Evolutionary conservation across 2,797 vertebrate genomes (phyloP).

Genomic region (Parotocinclus haroldoi): DNA sequence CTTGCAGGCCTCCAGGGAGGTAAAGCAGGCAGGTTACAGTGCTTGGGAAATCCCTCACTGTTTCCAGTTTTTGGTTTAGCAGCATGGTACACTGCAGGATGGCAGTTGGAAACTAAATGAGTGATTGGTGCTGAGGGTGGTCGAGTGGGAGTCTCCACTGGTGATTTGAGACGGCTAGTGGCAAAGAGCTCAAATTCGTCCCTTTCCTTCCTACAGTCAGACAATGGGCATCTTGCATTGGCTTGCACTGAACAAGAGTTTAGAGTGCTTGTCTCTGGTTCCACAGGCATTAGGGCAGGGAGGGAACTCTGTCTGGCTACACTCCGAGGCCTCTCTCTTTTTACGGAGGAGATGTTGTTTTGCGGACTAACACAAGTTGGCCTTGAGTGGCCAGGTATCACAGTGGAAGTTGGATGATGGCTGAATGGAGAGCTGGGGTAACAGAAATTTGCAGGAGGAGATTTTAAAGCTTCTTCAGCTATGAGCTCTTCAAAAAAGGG

Average conservation of each 20-base stretch:
- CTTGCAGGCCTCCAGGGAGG: conserved; percentile 63
- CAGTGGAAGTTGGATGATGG: conserved; percentile 64
- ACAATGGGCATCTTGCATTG: conserved; percentile 54
- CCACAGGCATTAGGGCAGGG: conserved; percentile 61
- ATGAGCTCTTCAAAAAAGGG: conserved; percentile 92
- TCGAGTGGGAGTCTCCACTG: conserved; percentile 48
- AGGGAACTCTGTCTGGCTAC: conserved; percentile 71
- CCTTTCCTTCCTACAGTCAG: conserved; percentile 68
- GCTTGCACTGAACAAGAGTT: conserved; percentile 23
- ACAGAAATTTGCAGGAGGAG: conserved; percentile 78
- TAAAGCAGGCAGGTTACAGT: conserved; percentile 61
- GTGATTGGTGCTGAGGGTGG: conserved; percentile 37
- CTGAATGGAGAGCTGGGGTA: conserved; percentile 71
- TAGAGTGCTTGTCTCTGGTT: conserved; percentile 28
- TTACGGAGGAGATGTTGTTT: conserved; percentile 54
- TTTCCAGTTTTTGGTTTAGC: conserved; percentile 43
- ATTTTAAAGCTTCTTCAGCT: conserved; percentile 81
- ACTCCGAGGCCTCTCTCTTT: conserved; percentile 67
- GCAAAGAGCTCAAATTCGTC: conserved; percentile 91
- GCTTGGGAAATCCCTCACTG: conserved; percentile 30
- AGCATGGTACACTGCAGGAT: conserved; percentile 21
- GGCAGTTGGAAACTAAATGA: conserved; percentile 24
- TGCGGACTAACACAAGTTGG: conserved; percentile 28
- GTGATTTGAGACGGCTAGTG: conserved; percentile 78
- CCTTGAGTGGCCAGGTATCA: conserved; percentile 43